Percentiles rank a stretch among this genome's conserved stretches.
Conservation (phyloP, 2,888 invertebrate genomes). For the Lepeophtheirus nordmannii region DNA sequence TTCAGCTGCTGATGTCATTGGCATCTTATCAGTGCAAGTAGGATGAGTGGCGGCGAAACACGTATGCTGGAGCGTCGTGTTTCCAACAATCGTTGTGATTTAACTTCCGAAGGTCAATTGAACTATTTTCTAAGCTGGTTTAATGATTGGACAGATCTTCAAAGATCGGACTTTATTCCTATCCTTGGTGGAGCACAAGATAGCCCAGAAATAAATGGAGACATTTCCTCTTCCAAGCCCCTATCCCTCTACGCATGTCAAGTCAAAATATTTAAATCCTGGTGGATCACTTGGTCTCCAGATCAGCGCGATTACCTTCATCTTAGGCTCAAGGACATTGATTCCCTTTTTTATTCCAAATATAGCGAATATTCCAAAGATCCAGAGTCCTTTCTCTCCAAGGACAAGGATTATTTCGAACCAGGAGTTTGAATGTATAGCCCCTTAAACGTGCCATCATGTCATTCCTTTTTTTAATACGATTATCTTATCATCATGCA, state of each 20-base stretch:
- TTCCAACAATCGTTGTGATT: slow-evolving; percentile 10
- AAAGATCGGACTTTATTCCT: slow-evolving; percentile 4
- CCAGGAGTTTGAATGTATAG: not conserved
- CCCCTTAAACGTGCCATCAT: not conserved
- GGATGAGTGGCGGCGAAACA: not conserved
- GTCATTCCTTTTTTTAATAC: not conserved
- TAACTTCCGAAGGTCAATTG: slow-evolving; percentile 3
- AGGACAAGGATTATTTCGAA: slow-evolving; percentile 10
- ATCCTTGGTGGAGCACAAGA: not conserved
- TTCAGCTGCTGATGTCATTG: too few relatives aligned
- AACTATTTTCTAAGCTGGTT: slow-evolving; percentile 15
- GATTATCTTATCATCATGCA: too few relatives aligned
- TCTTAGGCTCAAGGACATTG: slow-evolving; percentile 10
- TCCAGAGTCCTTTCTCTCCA: not conserved
- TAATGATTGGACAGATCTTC: slow-evolving; percentile 10
- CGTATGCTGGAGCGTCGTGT: slow-evolving; percentile 14
- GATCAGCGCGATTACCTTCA: slow-evolving; percentile 5
- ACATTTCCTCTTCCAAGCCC: slow-evolving; percentile 28
- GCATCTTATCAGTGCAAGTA: not conserved
- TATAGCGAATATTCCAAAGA: not conserved
- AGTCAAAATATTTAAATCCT: slow-evolving; percentile 34
- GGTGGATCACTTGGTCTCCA: slow-evolving; percentile 33
- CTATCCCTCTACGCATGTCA: slow-evolving; percentile 36
- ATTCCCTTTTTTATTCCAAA: not conserved
- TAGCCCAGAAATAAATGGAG: not conserved